Conservation (phyloP, 2,888 invertebrate species). For the Laothoe populi region DNA sequence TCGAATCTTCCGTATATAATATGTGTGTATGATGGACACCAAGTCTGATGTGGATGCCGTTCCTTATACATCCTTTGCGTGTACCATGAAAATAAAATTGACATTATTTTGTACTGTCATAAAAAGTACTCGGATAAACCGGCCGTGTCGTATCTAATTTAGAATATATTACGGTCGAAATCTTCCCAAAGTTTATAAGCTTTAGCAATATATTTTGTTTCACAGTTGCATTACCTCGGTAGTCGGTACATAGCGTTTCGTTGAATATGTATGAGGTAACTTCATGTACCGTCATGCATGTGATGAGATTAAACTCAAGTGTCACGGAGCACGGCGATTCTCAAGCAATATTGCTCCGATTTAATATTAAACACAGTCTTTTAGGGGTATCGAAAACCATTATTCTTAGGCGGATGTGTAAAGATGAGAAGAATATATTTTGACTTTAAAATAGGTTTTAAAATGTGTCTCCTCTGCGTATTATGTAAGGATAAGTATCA, state of each 20-base stretch:
- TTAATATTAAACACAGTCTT: no score
- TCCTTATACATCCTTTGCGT: neutral
- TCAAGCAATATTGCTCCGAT: neutral
- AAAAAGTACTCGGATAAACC: conserved; percentile 16
- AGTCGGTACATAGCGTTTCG: conserved; percentile 27
- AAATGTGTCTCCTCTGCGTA: no score
- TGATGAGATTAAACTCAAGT: conserved; percentile 4
- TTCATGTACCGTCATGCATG: conserved; percentile 24
- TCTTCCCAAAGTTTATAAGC: conserved; percentile 28
- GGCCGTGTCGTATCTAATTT: neutral
- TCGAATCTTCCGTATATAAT: no score
- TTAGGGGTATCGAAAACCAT: no score
- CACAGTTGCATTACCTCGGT: conserved; percentile 26
- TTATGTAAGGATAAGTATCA: no score
- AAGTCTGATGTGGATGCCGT: neutral
- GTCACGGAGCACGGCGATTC: neutral
- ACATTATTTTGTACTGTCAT: neutral
- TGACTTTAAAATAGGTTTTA: no score
- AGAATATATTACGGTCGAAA: conserved; percentile 18
- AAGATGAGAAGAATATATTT: no score
- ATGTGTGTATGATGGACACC: no score
- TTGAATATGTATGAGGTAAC: conserved; percentile 31
- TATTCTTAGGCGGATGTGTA: no score
- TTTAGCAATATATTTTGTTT: conserved; percentile 29
- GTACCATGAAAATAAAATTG: conserved; percentile 11